Percentiles rank a stretch among this genome's conserved stretches.
These are phyloP conservation scores for Stomatorhinus ivindoensis DNA, from an alignment of 2,113 vertebrate species.

Conservation along the genomic window DNA sequence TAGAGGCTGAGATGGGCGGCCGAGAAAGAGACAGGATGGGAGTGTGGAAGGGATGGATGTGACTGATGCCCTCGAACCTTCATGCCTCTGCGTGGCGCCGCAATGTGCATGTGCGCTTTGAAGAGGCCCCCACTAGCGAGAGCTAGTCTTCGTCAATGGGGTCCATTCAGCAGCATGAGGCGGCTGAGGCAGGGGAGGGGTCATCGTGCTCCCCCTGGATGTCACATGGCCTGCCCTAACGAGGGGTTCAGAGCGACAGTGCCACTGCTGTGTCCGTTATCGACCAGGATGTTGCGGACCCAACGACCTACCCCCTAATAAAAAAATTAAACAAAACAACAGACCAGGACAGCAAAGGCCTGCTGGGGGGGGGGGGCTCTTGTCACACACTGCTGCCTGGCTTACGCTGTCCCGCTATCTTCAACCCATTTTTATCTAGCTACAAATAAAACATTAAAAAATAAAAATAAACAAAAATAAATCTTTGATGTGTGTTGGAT, in stretches of 20 bases:
- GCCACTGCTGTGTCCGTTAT: background rate
- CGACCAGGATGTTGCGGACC: background rate
- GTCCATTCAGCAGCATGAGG: background rate
- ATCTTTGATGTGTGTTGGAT: background rate
- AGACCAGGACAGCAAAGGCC: background rate
- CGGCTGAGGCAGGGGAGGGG: background rate
- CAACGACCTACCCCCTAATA: background rate
- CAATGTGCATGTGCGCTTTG: background rate
- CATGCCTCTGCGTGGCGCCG: background rate
- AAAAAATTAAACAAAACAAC: conserved; percentile 13
- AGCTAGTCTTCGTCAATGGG: background rate
- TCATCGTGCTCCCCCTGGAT: background rate
- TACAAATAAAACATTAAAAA: background rate
- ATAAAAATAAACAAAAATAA: background rate
- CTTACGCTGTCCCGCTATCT: background rate
- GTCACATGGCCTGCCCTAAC: background rate
- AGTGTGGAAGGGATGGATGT: background rate
- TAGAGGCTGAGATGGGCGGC: background rate
- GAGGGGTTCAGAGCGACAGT: background rate
- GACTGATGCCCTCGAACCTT: background rate
- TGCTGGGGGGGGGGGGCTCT: background rate
- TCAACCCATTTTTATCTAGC: background rate
- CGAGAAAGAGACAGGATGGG: background rate
- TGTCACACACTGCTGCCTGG: background rate
- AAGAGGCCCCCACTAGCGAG: background rate